Base-by-base conservation (phyloP, 2,797 vertebrate species). In the Sciurus carolinensis region DNA sequence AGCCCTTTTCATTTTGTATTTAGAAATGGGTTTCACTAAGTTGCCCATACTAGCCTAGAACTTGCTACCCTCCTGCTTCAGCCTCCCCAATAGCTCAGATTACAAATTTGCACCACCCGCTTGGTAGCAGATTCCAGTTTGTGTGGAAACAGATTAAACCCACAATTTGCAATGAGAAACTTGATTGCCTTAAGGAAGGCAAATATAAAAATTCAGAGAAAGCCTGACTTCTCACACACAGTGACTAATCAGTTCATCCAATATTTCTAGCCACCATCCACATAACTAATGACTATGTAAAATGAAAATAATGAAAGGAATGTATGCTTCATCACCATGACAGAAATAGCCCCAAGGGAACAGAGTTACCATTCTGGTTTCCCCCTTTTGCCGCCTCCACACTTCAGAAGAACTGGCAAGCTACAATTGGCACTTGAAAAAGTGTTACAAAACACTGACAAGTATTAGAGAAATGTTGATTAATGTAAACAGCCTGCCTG, bases 401-500 rank as follows among this genome's bases (percentile, higher is more conserved):
- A 98, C 95, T 93, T 97, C 67, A 92, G 62, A 92, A 96, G 91
- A 98, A 98, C 97, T 97, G 96, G 96, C 97, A 98, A 98, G 97
- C 96, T 98, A 94, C 94, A 98, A 95, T 86, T 97, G 97, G 92
- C 95, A 98, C 96, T 97, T 98, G 94, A 96, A 96, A 98, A 98
- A 97, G 95, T 98, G 97, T 98, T 98, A 97, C 93, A 97, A 97
- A 69, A 93, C 97, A 97, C 85, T 97, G 87, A 91, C 94, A 98
- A 97, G 92, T 98, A 98, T 97, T 97, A 97, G 73, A 95, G 81
- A 98, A 97, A 98, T 96, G 93, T 93, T 98, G 97, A 97, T 97
- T 97, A 98, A 98, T 98, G 97, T 97, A 98, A 98, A 97, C 91
- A 98, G 94, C 85, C 95, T 97, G 95, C 91, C 93, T 97, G 96